These are phyloP conservation scores for Ahaetulla prasina DNA, from an alignment of 2,113 vertebrate species.

Conservation along the genomic window DNA sequence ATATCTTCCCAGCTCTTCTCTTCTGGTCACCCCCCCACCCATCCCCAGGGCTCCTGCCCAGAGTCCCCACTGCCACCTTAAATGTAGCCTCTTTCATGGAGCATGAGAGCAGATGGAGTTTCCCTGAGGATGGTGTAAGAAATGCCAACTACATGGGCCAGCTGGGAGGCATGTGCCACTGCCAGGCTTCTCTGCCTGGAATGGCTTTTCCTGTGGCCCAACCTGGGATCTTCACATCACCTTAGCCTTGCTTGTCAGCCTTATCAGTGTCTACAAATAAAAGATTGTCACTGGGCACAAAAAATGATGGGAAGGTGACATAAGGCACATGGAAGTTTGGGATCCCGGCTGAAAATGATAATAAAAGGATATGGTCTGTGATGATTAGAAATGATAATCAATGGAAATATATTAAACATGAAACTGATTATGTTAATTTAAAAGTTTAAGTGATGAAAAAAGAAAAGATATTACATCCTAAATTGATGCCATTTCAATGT, in stretches of 20 bases:
- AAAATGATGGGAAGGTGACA: background rate
- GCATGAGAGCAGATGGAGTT: background rate
- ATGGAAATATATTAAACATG: background rate
- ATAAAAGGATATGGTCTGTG: background rate
- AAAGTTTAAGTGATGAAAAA: background rate
- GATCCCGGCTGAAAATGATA: background rate
- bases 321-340: background rate
- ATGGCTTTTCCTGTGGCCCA: background rate
- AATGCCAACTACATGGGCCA: background rate
- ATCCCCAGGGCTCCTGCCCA: background rate
- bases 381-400: background rate
- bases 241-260: background rate
- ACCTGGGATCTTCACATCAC: background rate
- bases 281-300: background rate
- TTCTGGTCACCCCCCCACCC: background rate
- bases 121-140: background rate
- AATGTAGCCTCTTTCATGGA: background rate
- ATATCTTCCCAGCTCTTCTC: background rate
- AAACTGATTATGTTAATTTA: background rate
- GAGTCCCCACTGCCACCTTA: background rate
- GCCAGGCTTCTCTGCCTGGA: background rate
- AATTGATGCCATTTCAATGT: background rate
- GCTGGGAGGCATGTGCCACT: background rate
- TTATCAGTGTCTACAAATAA: background rate
- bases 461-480: background rate